phyloP scores from a whole-genome alignment of 2,113 vertebrate species.

The Larimichthys polyactis region DNA sequence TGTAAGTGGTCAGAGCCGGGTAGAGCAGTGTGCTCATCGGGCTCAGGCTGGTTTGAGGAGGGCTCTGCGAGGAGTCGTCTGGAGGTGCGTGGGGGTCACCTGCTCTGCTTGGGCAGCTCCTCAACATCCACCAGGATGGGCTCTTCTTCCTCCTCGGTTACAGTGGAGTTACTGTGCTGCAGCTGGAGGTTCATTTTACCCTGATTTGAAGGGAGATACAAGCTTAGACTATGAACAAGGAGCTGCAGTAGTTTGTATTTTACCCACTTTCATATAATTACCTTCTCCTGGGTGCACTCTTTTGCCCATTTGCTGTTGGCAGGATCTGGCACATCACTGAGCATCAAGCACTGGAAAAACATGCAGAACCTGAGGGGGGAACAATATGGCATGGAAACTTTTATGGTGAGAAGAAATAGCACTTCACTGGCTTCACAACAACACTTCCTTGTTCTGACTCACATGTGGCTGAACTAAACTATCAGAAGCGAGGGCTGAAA shows the following conservation, averaged over 20 bases:
- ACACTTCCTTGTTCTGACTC: too few relatives aligned
- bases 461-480: too few relatives aligned
- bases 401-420: not conserved
- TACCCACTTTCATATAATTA: slow-evolving; percentile 34
- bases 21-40: slow-evolving; percentile 11
- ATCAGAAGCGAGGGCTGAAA: too few relatives aligned
- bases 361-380: slow-evolving; percentile 58
- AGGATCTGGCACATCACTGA: slow-evolving; percentile 82
- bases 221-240: not conserved
- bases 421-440: too few relatives aligned
- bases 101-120: slow-evolving; percentile 67
- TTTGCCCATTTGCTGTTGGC: slow-evolving; percentile 87
- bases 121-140: slow-evolving; percentile 75
- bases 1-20: slow-evolving; percentile 69
- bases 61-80: not conserved
- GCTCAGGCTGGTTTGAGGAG: slow-evolving; percentile 2
- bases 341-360: slow-evolving; percentile 67
- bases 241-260: not conserved
- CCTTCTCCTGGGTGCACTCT: slow-evolving; percentile 75
- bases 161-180: slow-evolving; percentile 50
- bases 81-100: not conserved
- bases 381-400: not conserved
- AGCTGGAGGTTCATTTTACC: slow-evolving; percentile 68
- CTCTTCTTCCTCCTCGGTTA: slow-evolving; percentile 68
- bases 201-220: slow-evolving; percentile 45